phyloP scores from a whole-genome alignment of 1,140 invertebrate species.

The Radopholus similis region DNA sequence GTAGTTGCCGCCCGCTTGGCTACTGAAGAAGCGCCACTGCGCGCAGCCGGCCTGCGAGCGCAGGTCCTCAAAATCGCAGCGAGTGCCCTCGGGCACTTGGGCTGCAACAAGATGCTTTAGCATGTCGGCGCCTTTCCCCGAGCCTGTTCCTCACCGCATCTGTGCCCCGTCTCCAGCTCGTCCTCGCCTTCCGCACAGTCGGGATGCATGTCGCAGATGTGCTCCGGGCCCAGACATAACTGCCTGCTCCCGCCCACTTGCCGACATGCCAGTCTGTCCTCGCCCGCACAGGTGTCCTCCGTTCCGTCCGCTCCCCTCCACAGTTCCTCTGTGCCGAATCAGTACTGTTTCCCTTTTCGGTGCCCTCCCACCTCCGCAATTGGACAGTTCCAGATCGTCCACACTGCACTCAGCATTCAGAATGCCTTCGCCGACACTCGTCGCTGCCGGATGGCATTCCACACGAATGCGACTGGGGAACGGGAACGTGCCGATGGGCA shows the following conservation, averaged over 20 bases:
- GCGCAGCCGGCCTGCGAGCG: constrained; percentile 30
- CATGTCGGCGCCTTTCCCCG: neutral
- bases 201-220: constrained; percentile 21
- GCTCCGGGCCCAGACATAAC: neutral
- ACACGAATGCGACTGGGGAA: constrained; percentile 46
- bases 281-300: neutral
- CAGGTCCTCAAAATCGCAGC: constrained; percentile 44
- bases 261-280: neutral
- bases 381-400: constrained; percentile 37
- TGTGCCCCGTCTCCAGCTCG: constrained; percentile 30
- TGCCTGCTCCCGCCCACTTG: neutral
- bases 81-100: constrained; percentile 35
- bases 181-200: constrained; percentile 41
- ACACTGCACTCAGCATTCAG: constrained; percentile 39
- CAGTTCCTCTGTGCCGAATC: neutral
- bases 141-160: constrained; percentile 46
- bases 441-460: constrained; percentile 33
- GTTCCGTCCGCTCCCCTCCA: neutral
- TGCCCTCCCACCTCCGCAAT: constrained; percentile 32
- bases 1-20: neutral
- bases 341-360: neutral
- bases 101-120: constrained; percentile 13
- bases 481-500: constrained; percentile 36
- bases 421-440: neutral
- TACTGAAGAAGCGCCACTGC: constrained; percentile 36